Percentiles rank a stretch among this genome's conserved stretches.
phyloP scores from a whole-genome alignment of 2,113 vertebrate species.

The Ochotona princeps region DNA sequence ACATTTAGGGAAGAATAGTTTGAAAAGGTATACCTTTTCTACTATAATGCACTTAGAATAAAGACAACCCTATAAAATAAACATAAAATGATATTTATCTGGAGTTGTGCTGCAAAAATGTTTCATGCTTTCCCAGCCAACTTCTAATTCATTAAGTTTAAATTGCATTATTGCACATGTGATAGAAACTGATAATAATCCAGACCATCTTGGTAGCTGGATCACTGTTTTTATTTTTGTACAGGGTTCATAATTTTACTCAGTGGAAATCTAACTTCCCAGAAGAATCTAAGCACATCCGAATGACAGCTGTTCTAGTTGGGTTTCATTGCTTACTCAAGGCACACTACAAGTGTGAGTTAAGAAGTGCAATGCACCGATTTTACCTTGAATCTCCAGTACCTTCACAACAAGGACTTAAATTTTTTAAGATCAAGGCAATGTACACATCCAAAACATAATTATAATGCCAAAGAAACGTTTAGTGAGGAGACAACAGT shows the following conservation, averaged over 20 bases:
- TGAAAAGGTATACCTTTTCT: constrained; percentile 41
- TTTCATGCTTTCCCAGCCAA: constrained; percentile 3
- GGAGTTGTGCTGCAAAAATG: neutral
- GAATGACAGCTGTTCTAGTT: constrained; percentile 43
- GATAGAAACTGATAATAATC: constrained; percentile 9
- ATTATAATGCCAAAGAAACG: neutral
- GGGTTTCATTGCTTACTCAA: constrained; percentile 7
- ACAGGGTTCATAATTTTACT: constrained; percentile 48
- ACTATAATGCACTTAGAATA: neutral
- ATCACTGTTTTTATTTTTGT: constrained; percentile 47
- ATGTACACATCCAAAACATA: neutral
- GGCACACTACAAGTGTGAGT: neutral
- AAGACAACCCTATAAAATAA: neutral
- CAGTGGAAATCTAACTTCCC: constrained; percentile 49
- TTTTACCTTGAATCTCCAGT: constrained; percentile 29
- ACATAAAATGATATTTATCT: constrained; percentile 20
- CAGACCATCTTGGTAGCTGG: neutral
- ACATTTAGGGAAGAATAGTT: neutral
- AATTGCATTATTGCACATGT: neutral
- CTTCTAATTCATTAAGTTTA: constrained; percentile 29
- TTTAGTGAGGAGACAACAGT: neutral
- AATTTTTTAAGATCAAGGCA: neutral
- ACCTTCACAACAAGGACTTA: neutral
- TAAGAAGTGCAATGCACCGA: neutral
- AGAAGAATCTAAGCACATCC: constrained; percentile 38